These are phyloP conservation scores for Nasua narica DNA, from an alignment of 2,797 vertebrate genomes.

Conservation along the genomic window DNA sequence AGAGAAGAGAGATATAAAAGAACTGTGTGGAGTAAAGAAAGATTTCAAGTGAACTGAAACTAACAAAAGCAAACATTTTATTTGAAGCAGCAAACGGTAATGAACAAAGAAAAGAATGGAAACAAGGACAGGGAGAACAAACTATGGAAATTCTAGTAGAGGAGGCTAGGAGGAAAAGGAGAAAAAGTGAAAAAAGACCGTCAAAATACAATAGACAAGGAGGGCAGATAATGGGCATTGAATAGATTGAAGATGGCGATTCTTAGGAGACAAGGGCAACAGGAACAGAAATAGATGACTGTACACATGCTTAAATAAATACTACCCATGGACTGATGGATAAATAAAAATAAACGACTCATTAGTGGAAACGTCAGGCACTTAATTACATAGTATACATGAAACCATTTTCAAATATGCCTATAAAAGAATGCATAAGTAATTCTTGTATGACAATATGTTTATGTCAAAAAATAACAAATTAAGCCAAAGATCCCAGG, in stretches of 20 bases:
- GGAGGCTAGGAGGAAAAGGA: neutral
- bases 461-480: neutral
- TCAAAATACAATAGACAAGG: neutral
- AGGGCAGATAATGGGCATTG: neutral
- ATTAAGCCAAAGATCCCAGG: neutral
- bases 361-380: neutral
- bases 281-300: neutral
- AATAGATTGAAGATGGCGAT: neutral
- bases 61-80: neutral
- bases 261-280: neutral
- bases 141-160: neutral
- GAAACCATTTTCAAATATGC: neutral
- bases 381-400: neutral
- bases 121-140: neutral
- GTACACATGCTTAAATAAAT: neutral
- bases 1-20: neutral
- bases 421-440: neutral
- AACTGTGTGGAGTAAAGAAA: neutral
- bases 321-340: neutral
- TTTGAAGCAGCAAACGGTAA: neutral
- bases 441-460: neutral
- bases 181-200: neutral
- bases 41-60: neutral
- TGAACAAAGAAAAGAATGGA: neutral
- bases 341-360: neutral